Evolutionary conservation across 1,140 invertebrate genomes (phyloP), one percentile per base, ranked within the genome.

Genomic region (Macrocentrus cingulum): DNA sequence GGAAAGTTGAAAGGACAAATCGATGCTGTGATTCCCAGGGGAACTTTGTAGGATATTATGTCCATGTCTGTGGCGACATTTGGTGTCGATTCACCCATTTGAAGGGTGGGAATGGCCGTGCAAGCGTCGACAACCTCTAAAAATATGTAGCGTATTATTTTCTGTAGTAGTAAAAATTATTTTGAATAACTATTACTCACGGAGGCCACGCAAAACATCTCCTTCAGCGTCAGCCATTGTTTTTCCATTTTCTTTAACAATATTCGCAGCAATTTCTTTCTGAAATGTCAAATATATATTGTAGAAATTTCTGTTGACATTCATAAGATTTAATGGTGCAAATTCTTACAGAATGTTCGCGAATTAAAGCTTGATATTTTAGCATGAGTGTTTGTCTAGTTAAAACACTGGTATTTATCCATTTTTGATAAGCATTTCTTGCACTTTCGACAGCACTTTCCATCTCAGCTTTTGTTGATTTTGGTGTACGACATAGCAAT

Each of bases 161-260:
- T n/a, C n/a, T n/a, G n/a, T n/a, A n/a, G n/a, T n/a, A n/a, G n/a
- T n/a, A n/a, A n/a, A n/a, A n/a, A n/a, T n/a, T n/a, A n/a, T n/a
- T n/a, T n/a, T n/a, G n/a, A n/a, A n/a, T n/a, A n/a, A n/a, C n/a
- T n/a, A 25, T 20, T 58, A 87, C 88, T 88, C 84, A 95, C 94
- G 97, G 55, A 99, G 85, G 52, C 98, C 98, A 72, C 98, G 84
- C 41, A 97, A 84, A 2, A 99, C 97, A 83, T 99, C 98, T 45
- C 98, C 98, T 75, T 99, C 95, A 19, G 98, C 97, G 83, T 99
- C 98, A 16, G 88, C 85, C 45, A 96, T 81, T 0, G 98, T 99
- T 79, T 99, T 99, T 19, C 98, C 98, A 82, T 99, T 97, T 81
- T 99, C 97, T 65, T 84, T 79, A 8, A 97, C 99, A 29, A 99